These are phyloP conservation scores for Asteroscopus sphinx DNA, from an alignment of 2,888 invertebrate genomes.

Conservation along the genomic window DNA sequence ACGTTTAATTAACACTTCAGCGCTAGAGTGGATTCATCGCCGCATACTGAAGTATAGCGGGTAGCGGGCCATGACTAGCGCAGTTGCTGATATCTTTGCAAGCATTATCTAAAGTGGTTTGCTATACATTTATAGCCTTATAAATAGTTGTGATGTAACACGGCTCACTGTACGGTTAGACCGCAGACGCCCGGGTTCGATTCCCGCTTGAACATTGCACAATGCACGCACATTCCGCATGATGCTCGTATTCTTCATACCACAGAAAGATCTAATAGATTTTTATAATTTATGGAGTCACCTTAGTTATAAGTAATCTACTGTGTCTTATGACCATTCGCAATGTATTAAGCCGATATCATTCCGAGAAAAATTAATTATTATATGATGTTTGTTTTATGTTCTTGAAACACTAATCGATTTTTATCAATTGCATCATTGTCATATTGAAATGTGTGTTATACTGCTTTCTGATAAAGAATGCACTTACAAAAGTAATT, in stretches of 20 bases:
- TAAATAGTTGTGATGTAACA: constrained; percentile 64
- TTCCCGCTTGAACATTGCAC: constrained; percentile 74
- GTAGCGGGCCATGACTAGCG: constrained; percentile 56
- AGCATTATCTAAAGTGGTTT: constrained; percentile 65
- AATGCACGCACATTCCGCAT: constrained; percentile 68
- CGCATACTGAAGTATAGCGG: constrained; percentile 56
- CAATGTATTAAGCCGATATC: constrained; percentile 19
- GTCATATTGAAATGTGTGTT: constrained; percentile 10
- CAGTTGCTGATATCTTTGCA: constrained; percentile 65
- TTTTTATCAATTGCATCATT: constrained; percentile 32
- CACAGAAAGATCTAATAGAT: constrained; percentile 29
- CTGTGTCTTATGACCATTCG: constrained; percentile 12
- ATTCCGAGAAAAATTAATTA: constrained; percentile 31
- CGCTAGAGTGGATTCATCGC: constrained; percentile 64
- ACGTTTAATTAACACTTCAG: constrained; percentile 79
- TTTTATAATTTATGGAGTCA: constrained; percentile 37
- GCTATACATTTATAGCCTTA: constrained; percentile 58
- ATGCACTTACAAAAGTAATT: constrained; percentile 27
- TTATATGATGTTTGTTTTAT: constrained; percentile 16
- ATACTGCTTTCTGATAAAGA: constrained; percentile 15
- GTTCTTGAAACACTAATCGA: constrained; percentile 29
- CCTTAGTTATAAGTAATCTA: constrained; percentile 19
- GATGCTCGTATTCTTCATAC: constrained; percentile 55
- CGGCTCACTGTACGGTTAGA: constrained; percentile 66
- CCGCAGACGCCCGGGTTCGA: constrained; percentile 72